phyloP scores from a whole-genome alignment of 2,888 invertebrate genomes.

The Anoncus sp. region DNA sequence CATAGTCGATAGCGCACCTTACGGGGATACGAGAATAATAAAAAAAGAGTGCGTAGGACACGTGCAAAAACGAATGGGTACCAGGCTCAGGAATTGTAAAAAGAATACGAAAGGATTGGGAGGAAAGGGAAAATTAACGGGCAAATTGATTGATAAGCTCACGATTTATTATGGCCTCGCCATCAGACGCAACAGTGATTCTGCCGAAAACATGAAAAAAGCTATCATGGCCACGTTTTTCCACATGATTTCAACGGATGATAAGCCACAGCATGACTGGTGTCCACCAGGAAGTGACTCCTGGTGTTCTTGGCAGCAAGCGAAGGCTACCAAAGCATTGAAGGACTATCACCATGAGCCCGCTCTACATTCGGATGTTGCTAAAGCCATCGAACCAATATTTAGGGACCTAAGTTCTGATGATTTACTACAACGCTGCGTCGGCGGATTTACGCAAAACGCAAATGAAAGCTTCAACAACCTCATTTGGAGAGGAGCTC shows the following conservation, averaged over 20 bases:
- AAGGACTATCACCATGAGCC: neutral
- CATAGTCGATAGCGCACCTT: constrained; percentile 3
- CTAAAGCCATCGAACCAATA: constrained; percentile 28
- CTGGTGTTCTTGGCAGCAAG: constrained; percentile 22
- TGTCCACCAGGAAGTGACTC: constrained; percentile 10
- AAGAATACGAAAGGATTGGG: neutral
- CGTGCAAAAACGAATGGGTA: neutral
- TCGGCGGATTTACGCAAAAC: constrained; percentile 13
- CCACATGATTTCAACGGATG: constrained; percentile 6
- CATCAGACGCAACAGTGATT: constrained; percentile 22
- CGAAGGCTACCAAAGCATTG: constrained; percentile 5
- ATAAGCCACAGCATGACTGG: neutral
- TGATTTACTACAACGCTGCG: constrained; percentile 22
- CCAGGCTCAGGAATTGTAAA: neutral
- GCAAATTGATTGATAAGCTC: constrained; percentile 1
- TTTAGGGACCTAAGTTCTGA: constrained; percentile 29
- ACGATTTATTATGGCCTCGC: constrained; percentile 6
- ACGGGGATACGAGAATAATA: neutral
- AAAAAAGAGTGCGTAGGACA: constrained; percentile 1
- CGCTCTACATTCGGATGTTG: neutral
- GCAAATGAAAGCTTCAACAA: constrained; percentile 27
- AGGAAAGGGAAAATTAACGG: neutral
- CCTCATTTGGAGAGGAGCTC: constrained; percentile 8
- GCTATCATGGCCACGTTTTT: constrained; percentile 26
- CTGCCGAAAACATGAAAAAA: constrained; percentile 45